Conservation (phyloP, 2,797 vertebrate genomes). For the Ptychadena robeensis region DNA sequence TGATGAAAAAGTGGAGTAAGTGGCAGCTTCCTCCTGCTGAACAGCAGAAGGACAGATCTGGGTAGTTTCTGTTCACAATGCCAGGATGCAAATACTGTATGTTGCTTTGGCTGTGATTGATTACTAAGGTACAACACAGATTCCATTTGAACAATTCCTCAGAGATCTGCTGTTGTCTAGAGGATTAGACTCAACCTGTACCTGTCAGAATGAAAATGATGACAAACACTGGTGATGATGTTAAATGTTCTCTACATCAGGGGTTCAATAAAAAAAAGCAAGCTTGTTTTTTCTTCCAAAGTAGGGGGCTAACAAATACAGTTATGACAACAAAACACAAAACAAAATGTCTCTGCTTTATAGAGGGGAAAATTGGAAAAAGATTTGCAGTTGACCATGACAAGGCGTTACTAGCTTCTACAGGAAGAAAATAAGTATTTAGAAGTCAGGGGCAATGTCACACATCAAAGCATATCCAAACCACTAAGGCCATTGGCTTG, state of each 20-base stretch:
- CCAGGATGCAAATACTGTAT: constrained; percentile 61
- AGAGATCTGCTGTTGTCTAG: constrained; percentile 59
- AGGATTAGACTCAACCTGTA: constrained; percentile 61
- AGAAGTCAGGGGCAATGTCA: too few relatives aligned
- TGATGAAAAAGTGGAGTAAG: constrained; percentile 47
- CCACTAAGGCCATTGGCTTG: too few relatives aligned
- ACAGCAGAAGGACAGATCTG: constrained; percentile 54
- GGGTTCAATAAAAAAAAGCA: constrained; percentile 36
- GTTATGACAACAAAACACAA: constrained; percentile 19
- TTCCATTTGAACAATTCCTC: constrained; percentile 59
- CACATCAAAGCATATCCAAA: too few relatives aligned
- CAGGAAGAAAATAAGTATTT: background rate
- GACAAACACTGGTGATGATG: constrained; percentile 57
- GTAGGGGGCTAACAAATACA: constrained; percentile 23
- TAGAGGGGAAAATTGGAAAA: background rate
- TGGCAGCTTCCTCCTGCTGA: constrained; percentile 46
- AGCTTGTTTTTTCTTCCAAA: constrained; percentile 35
- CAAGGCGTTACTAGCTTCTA: background rate
- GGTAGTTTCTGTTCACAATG: constrained; percentile 50
- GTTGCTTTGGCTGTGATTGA: constrained; percentile 57
- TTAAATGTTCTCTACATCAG: constrained; percentile 54
- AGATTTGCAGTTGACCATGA: background rate
- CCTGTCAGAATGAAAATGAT: constrained; percentile 60
- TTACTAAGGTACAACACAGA: constrained; percentile 54
- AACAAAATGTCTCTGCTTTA: constrained; percentile 1